Conservation (phyloP, 2,113 vertebrate species). For the Myrmecophaga tridactyla region DNA sequence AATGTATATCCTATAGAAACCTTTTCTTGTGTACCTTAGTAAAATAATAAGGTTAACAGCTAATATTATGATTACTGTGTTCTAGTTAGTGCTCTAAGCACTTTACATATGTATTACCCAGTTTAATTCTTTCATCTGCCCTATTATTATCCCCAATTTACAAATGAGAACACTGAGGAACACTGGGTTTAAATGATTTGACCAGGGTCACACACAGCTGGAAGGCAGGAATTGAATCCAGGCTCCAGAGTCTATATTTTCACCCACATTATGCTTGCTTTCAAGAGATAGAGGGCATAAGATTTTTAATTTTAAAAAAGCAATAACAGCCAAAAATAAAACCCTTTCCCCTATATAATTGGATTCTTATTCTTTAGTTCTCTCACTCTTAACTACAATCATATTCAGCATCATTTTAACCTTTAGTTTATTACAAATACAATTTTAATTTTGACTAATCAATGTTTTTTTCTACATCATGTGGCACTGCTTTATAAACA, state of each 20-base stretch:
- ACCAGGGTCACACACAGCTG: background rate
- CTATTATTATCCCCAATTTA: background rate
- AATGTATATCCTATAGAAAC: background rate
- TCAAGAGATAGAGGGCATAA: background rate
- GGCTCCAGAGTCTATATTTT: background rate
- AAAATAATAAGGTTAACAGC: background rate
- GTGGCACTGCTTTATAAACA: background rate
- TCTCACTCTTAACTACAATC: background rate
- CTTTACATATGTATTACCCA: background rate
- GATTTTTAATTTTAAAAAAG: background rate
- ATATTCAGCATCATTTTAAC: background rate
- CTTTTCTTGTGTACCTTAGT: background rate
- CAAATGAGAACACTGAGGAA: background rate
- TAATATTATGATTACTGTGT: background rate
- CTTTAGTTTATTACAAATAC: background rate
- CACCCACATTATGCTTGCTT: background rate
- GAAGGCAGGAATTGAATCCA: background rate
- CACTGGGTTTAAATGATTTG: background rate
- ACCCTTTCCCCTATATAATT: background rate
- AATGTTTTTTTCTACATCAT: background rate
- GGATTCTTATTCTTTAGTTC: background rate
- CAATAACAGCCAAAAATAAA: background rate
- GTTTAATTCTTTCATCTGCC: background rate
- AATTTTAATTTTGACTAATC: background rate
- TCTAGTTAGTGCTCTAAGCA: background rate